Evolutionary conservation across 1,140 invertebrate species (phyloP).

Genomic region (Eulimnadia texana): DNA sequence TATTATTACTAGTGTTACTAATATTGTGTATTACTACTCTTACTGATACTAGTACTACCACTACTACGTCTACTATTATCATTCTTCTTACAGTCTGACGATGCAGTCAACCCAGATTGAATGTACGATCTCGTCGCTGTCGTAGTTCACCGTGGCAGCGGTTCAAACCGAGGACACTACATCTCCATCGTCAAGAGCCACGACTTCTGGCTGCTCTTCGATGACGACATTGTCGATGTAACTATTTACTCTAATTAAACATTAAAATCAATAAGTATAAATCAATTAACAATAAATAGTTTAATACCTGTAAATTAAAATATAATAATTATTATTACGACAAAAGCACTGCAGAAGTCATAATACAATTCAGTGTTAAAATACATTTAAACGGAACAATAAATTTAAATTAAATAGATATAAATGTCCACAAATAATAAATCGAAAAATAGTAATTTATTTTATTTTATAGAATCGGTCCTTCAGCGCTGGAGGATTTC

Average conservation of each 20-base stretch:
- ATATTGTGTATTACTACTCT: too few species aligned
- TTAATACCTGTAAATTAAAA: conserved; percentile 2
- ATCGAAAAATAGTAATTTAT: conserved; percentile 1
- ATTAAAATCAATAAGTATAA: conserved; percentile 16
- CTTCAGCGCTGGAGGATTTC: conserved; percentile 97
- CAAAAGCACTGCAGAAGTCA: too few species aligned
- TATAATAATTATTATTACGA: too few species aligned
- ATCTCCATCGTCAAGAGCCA: conserved; percentile 99
- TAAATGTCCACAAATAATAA: too few species aligned
- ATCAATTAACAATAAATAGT: conserved; percentile 13
- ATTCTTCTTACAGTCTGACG: conserved; percentile 84
- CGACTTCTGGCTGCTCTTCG: conserved; percentile 97
- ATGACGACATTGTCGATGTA: conserved; percentile 99
- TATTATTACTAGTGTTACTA: too few species aligned
- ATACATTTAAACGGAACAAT: too few species aligned
- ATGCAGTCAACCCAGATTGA: conserved; percentile 92
- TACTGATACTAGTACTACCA: too few species aligned
- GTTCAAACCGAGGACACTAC: conserved; percentile 97
- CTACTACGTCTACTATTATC: too few species aligned
- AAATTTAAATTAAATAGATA: too few species aligned
- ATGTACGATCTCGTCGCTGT: conserved; percentile 97
- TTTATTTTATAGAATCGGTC: conserved; percentile 81
- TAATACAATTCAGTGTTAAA: conserved; percentile 7
- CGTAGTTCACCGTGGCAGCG: conserved; percentile 97
- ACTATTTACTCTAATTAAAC: conserved; percentile 23